phyloP scores from a whole-genome alignment of 2,888 invertebrate genomes.

The Proisotoma minuta region DNA sequence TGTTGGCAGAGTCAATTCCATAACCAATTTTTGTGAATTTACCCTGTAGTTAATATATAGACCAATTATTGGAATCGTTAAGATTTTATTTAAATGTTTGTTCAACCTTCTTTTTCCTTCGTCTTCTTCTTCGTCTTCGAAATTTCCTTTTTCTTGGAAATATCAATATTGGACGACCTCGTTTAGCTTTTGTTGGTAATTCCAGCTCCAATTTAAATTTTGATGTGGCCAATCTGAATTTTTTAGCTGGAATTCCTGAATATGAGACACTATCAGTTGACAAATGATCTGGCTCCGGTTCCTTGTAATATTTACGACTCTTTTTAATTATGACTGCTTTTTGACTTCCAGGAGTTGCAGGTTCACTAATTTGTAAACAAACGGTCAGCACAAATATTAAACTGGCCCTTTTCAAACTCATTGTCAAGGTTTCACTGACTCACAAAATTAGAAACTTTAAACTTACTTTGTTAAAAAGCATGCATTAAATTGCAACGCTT shows the following conservation, averaged over 20 bases:
- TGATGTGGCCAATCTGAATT: not conserved
- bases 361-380: too few species aligned
- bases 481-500: too few species aligned
- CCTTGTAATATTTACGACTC: not conserved
- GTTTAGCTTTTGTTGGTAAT: not conserved
- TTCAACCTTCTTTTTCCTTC: not conserved
- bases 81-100: not conserved
- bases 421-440: too few species aligned
- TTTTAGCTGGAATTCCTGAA: not conserved
- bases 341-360: too few species aligned
- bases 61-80: too few species aligned
- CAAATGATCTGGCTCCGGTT: not conserved
- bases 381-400: too few species aligned
- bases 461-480: too few species aligned
- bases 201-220: not conserved
- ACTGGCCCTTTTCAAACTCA: too few species aligned
- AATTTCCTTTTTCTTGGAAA: too few species aligned
- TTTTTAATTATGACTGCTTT: not conserved
- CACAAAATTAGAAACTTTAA: too few species aligned
- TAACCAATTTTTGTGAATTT: not conserved
- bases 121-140: too few species aligned
- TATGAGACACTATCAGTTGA: not conserved
- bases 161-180: too few species aligned
- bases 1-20: not conserved
- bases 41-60: not conserved